These are phyloP conservation scores for Sylvietta virens DNA, from an alignment of 2,113 vertebrate genomes.

Conservation along the genomic window DNA sequence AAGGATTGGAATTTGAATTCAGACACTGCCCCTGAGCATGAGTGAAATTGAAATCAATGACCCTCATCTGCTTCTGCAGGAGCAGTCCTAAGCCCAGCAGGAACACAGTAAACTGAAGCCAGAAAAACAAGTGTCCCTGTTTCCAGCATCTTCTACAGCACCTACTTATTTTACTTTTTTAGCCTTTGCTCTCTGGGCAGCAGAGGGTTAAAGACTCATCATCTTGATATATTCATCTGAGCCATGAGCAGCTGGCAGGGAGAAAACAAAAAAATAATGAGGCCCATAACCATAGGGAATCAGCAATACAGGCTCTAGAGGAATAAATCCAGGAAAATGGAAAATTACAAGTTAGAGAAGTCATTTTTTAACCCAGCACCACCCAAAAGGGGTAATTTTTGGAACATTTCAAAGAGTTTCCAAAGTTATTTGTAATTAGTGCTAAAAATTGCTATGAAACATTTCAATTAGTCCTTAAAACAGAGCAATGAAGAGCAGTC, in stretches of 20 bases:
- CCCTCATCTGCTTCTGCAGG: neutral
- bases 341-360: neutral
- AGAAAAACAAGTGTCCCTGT: neutral
- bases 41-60: neutral
- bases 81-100: neutral
- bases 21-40: neutral
- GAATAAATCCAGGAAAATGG: neutral
- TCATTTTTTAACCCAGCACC: neutral
- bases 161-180: neutral
- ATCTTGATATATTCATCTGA: neutral
- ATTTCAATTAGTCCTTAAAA: neutral
- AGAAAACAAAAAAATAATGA: neutral
- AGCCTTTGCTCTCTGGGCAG: neutral
- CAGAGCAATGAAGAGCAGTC: neutral
- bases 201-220: neutral
- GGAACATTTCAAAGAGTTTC: neutral
- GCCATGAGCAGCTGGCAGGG: neutral
- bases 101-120: neutral
- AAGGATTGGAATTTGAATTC: neutral
- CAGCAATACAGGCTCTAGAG: neutral
- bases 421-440: slow-evolving; percentile 12
- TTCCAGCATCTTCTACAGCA: neutral
- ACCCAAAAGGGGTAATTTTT: slow-evolving; percentile 2
- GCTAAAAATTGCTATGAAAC: slow-evolving; percentile 20
- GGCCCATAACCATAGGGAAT: neutral